Base-by-base conservation (phyloP, 2,888 invertebrate genomes). In the Acronicta alni region DNA sequence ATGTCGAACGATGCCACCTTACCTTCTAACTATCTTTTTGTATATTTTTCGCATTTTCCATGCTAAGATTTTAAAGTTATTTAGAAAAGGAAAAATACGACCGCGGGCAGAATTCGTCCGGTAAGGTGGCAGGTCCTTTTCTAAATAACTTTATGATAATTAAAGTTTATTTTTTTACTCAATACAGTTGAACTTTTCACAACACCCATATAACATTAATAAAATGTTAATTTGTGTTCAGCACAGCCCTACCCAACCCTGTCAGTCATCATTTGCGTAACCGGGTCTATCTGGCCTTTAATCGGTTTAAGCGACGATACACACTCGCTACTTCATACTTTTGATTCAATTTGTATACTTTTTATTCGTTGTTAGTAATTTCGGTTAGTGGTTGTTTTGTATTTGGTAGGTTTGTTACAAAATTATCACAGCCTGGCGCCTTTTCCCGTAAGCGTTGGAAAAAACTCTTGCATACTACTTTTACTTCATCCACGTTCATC, bases 201-300 rank as follows among this genome's bases (percentile, higher is more conserved):
- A 35, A 35, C 35, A 35, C 42, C 42, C 5, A n/a, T 44, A 4
- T n/a, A 26, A 71, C 10, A 16, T 5, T 48, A 49, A 12, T 44
- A 46, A 26, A 72, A 51, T 32, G 32, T 46, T 68, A 73, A 60
- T 65, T 48, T 43, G 12, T 51, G 41, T 14, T 26, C 16, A 52
- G 63, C 42, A 20, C 77, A 79, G 44, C 83, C 80, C 85, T 80
- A 61, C 57, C 20, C 37, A 7, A 61, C 64, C 67, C 83, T 87
- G 91, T 89, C 91, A 90, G 67, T 91, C 89, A 89, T 84, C 78
- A 85, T 90, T 87, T 86, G 84, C 81, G 81, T 83, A 84, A 85
- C 86, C 84, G 80, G 84, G 83, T 82, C 79, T 85, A 83, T 79
- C 83, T 85, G 84, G 86, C 80, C 83, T 82, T 73, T 90, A 91